Evolutionary conservation across 2,113 vertebrate species (phyloP).

Genomic region (Danio rerio): GRCz12tu NC_133188.1:18143001-18143500

Average conservation of each 20-base stretch:
- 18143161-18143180: conserved; percentile 60
- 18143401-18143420: conserved; percentile 39
- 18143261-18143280: conserved; percentile 59
- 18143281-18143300: conserved; percentile 47
- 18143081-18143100: conserved; percentile 60
- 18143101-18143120: conserved; percentile 60
- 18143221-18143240: conserved; percentile 72
- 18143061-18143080: conserved; percentile 54
- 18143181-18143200: conserved; percentile 55
- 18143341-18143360: conserved; percentile 36
- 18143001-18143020: conserved; percentile 48
- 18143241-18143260: conserved; percentile 74
- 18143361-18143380: conserved; percentile 56
- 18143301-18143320: neutral
- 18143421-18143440: conserved; percentile 11
- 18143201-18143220: conserved; percentile 62
- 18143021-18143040: conserved; percentile 54
- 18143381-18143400: conserved; percentile 56
- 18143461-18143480: too few species aligned
- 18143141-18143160: conserved; percentile 60
- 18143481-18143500: too few species aligned
- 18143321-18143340: neutral
- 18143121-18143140: conserved; percentile 62
- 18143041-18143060: conserved; percentile 48
- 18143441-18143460: too few species aligned